phyloP scores from a whole-genome alignment of 2,113 vertebrate species.

The Diadophis punctatus region DNA sequence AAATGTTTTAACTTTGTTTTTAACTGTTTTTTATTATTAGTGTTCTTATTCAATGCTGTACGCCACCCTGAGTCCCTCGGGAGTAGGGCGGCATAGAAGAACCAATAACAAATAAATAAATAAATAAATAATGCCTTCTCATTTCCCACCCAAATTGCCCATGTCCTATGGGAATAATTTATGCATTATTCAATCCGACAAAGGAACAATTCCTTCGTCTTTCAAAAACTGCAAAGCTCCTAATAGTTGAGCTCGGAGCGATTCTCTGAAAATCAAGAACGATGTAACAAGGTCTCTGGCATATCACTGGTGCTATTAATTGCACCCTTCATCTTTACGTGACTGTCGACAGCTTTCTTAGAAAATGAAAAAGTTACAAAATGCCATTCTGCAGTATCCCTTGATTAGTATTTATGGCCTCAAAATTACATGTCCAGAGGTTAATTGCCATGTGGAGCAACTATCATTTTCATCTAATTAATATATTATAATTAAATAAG shows the following conservation, averaged over 20 bases:
- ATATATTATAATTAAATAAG: conserved; percentile 16
- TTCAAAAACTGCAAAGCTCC: background rate
- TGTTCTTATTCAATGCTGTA: too few species aligned
- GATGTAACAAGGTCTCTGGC: background rate
- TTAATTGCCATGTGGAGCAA: conserved; percentile 15
- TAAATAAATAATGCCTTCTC: background rate
- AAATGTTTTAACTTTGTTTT: too few species aligned
- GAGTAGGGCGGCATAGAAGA: too few species aligned
- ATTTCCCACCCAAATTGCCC: background rate
- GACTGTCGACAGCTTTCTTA: background rate
- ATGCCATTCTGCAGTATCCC: conserved; percentile 1
- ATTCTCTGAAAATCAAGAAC: background rate
- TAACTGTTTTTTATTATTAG: too few species aligned
- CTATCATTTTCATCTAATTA: conserved; percentile 2
- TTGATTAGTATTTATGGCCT: conserved; percentile 20
- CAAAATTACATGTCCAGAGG: conserved; percentile 14
- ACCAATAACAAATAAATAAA: too few species aligned
- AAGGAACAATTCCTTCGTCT: background rate
- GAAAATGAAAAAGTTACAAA: background rate
- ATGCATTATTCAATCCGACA: background rate
- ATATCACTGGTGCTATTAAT: background rate
- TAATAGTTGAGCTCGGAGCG: background rate
- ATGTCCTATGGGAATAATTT: background rate
- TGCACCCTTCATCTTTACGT: conserved; percentile 14
- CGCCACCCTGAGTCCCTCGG: too few species aligned